phyloP scores from a whole-genome alignment of 2,888 invertebrate genomes.

The Drosophila fulvimacula region DNA sequence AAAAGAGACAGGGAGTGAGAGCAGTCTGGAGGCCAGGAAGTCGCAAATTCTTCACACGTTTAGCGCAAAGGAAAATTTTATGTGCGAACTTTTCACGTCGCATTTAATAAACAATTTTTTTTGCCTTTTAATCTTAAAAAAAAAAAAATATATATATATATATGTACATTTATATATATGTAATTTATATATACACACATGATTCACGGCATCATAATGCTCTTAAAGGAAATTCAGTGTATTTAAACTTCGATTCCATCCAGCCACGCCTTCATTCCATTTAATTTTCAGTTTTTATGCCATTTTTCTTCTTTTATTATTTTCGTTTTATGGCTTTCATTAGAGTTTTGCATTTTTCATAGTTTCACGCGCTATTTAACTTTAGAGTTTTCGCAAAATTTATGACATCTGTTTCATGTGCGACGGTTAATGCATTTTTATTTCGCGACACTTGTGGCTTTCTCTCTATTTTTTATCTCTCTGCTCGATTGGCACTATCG shows the following conservation, averaged over 20 bases:
- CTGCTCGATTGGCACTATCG: conserved; percentile 39
- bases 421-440: conserved; percentile 27
- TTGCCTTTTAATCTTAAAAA: background rate
- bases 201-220: background rate
- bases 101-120: conserved; percentile 53
- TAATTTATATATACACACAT: background rate
- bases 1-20: background rate
- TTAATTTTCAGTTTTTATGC: conserved; percentile 26
- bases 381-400: conserved; percentile 33
- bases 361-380: conserved; percentile 47
- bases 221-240: background rate
- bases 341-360: conserved; percentile 42
- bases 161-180: too few relatives aligned
- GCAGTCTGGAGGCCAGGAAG: background rate
- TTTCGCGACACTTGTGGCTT: conserved; percentile 21
- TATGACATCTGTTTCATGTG: conserved; percentile 24
- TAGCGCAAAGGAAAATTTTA: conserved; percentile 59
- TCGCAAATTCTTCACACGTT: conserved; percentile 64
- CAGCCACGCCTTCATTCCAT: conserved; percentile 16
- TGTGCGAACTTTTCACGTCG: conserved; percentile 50
- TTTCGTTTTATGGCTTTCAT: conserved; percentile 39
- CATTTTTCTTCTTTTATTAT: background rate
- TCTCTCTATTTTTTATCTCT: conserved; percentile 3
- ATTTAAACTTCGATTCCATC: background rate
- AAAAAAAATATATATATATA: background rate